These are phyloP conservation scores for Pterostichus madidus DNA, from an alignment of 2,888 invertebrate species.

Conservation along the genomic window DNA sequence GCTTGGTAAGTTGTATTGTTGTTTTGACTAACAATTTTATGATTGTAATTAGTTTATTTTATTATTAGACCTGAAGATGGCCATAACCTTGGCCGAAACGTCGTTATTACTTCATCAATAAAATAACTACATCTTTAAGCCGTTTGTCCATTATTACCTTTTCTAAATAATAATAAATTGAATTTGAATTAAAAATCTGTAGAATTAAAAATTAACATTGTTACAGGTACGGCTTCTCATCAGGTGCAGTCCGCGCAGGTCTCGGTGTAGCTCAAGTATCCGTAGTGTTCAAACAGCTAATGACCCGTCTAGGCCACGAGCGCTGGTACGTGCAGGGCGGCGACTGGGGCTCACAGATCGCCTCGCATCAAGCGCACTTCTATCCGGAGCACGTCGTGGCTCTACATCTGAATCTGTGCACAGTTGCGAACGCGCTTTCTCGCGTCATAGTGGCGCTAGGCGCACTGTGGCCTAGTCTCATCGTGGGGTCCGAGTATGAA, in stretches of 20 bases:
- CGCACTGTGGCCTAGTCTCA: slow-evolving; percentile 78
- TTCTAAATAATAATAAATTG: too few relatives aligned
- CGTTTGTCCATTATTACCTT: too few relatives aligned
- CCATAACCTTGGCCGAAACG: too few relatives aligned
- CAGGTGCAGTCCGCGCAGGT: slow-evolving; percentile 81
- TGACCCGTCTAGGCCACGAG: slow-evolving; percentile 83
- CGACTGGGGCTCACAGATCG: slow-evolving; percentile 88
- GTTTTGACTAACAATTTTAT: too few relatives aligned
- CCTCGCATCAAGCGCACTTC: slow-evolving; percentile 80
- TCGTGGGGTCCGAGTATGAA: slow-evolving; percentile 79
- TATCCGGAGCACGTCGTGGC: slow-evolving; percentile 81
- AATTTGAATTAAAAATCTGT: too few relatives aligned
- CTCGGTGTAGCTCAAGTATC: slow-evolving; percentile 80
- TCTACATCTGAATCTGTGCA: slow-evolving; percentile 81
- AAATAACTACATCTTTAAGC: too few relatives aligned
- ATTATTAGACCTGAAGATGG: too few relatives aligned
- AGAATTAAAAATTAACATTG: background rate
- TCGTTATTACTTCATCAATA: too few relatives aligned
- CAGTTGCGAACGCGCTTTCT: background rate
- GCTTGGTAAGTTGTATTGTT: too few relatives aligned
- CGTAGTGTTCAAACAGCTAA: slow-evolving; percentile 82
- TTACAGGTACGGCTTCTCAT: slow-evolving; percentile 72
- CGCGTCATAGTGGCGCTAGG: slow-evolving; percentile 71
- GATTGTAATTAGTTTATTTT: too few relatives aligned
- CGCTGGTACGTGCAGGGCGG: slow-evolving; percentile 86